These are phyloP conservation scores for Halictus ligatus DNA, from an alignment of 2,888 invertebrate genomes.

Conservation along the genomic window DNA sequence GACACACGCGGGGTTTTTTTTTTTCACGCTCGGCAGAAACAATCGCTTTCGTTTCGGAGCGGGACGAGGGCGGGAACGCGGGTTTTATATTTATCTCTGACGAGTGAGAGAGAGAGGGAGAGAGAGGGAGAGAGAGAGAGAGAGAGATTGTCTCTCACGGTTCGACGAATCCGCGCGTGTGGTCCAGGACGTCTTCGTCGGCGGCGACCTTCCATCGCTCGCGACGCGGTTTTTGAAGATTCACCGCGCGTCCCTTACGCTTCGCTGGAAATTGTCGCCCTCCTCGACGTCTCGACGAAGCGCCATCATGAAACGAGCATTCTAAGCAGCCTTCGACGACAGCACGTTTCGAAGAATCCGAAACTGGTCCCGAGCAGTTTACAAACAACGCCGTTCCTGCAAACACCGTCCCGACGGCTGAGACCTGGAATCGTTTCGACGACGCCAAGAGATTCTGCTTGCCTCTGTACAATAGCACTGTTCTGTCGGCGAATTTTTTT, in stretches of 20 bases:
- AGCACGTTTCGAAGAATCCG: slow-evolving; percentile 43
- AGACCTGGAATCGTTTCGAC: background rate
- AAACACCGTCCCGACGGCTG: background rate
- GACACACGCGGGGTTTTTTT: slow-evolving; percentile 46
- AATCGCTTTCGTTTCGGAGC: slow-evolving; percentile 52
- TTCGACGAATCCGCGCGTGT: slow-evolving; percentile 32
- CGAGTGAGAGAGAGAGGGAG: background rate
- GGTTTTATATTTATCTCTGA: slow-evolving; percentile 67
- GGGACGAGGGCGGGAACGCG: background rate
- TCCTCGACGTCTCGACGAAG: slow-evolving; percentile 10
- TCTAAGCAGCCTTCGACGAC: slow-evolving; percentile 13
- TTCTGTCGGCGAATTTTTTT: background rate
- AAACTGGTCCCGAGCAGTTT: slow-evolving; percentile 24
- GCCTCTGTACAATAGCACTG: background rate
- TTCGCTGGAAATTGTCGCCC: background rate
- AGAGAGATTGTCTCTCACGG: background rate
- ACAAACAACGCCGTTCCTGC: slow-evolving; percentile 27
- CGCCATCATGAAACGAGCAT: slow-evolving; percentile 25
- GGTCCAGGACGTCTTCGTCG: slow-evolving; percentile 1
- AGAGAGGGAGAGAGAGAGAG: background rate
- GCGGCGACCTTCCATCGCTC: slow-evolving; percentile 30
- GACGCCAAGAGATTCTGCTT: background rate
- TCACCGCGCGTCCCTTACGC: slow-evolving; percentile 19
- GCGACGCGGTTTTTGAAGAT: slow-evolving; percentile 23
- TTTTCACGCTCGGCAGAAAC: slow-evolving; percentile 56